phyloP scores from a whole-genome alignment of 2,797 vertebrate genomes.

The Cetoscarus ocellatus region DNA sequence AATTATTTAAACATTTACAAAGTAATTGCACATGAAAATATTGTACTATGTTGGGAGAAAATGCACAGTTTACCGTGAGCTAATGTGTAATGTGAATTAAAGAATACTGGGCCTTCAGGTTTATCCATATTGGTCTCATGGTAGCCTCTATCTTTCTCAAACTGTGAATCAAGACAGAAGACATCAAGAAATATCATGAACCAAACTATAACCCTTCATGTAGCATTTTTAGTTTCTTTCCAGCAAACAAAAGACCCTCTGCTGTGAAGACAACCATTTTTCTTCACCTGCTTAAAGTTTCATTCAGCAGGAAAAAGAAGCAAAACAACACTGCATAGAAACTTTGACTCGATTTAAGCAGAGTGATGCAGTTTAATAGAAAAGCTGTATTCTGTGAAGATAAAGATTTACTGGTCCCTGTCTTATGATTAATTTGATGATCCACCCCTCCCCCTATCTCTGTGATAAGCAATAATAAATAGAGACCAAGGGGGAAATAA shows the following conservation, averaged over 20 bases:
- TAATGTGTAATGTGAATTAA: no score
- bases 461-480: slow-evolving; percentile 26
- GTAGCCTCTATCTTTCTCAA: no score
- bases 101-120: no score
- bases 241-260: not conserved
- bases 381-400: no score
- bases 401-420: not conserved
- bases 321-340: not conserved
- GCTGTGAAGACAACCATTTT: slow-evolving; percentile 7
- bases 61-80: no score
- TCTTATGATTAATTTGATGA: slow-evolving; percentile 33
- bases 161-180: no score
- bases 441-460: not conserved
- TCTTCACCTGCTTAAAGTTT: not conserved
- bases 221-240: slow-evolving; percentile 6
- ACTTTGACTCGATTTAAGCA: no score
- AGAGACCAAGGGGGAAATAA: slow-evolving; percentile 26
- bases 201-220: not conserved
- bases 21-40: no score
- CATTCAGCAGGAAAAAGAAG: not conserved
- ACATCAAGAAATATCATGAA: not conserved
- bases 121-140: no score
- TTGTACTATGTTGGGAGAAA: no score
- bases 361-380: no score
- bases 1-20: no score